phyloP scores from a whole-genome alignment of 2,113 vertebrate species.

The Mola mola region DNA sequence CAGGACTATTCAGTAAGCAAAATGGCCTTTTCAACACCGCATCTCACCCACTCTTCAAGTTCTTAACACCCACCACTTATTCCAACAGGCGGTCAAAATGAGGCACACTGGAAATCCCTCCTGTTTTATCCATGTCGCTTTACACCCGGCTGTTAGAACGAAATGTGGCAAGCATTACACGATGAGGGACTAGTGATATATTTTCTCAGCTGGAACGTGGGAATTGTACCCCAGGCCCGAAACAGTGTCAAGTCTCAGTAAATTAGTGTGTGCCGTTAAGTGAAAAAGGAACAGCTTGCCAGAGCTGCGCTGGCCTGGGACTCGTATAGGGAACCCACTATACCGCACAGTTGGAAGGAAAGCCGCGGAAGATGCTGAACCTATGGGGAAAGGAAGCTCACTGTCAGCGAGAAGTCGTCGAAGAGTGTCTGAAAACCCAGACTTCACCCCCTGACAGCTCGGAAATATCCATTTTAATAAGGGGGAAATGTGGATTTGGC shows the following conservation, averaged over 20 bases:
- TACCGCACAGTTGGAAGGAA: slow-evolving; percentile 52
- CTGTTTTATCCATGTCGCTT: slow-evolving; percentile 76
- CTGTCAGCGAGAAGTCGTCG: slow-evolving; percentile 73
- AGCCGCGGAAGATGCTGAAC: slow-evolving; percentile 60
- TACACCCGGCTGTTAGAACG: slow-evolving; percentile 80
- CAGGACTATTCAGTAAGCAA: slow-evolving; percentile 73
- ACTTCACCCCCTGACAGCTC: slow-evolving; percentile 81
- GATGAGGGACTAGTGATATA: slow-evolving; percentile 83
- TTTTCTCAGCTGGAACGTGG: slow-evolving; percentile 84
- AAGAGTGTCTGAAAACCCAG: slow-evolving; percentile 72
- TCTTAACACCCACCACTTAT: slow-evolving; percentile 66
- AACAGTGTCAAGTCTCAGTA: slow-evolving; percentile 80
- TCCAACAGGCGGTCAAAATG: slow-evolving; percentile 68
- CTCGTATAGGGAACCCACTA: slow-evolving; percentile 61
- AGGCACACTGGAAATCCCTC: slow-evolving; percentile 72
- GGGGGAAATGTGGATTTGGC: slow-evolving; percentile 82
- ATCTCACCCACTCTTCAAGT: slow-evolving; percentile 61
- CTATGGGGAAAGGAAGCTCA: slow-evolving; percentile 69
- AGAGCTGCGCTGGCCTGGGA: slow-evolving; percentile 58
- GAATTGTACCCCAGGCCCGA: slow-evolving; percentile 70
- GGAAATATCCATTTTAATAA: slow-evolving; percentile 84
- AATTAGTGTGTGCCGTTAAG: slow-evolving; percentile 78
- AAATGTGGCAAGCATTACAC: slow-evolving; percentile 84
- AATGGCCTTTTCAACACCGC: slow-evolving; percentile 68
- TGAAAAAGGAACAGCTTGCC: slow-evolving; percentile 74